These are phyloP conservation scores for Dexiosoma caninum DNA, from an alignment of 2,888 invertebrate species.

Conservation along the genomic window DNA sequence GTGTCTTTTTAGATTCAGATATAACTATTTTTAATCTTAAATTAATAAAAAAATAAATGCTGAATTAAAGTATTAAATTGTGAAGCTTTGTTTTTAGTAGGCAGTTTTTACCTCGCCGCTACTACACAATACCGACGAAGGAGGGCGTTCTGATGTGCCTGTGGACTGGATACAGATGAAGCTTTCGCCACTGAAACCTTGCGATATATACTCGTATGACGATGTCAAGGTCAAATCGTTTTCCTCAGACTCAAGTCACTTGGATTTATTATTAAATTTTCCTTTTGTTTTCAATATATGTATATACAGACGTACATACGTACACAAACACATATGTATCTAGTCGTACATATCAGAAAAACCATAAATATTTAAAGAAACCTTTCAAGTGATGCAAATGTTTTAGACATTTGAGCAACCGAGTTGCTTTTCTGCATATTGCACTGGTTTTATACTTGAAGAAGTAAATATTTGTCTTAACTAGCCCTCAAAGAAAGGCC, in stretches of 20 bases:
- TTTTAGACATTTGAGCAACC: constrained; percentile 23
- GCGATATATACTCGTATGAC: constrained; percentile 42
- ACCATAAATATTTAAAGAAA: constrained; percentile 49
- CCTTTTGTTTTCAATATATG: background rate
- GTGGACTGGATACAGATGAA: too few species aligned
- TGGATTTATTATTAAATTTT: constrained; percentile 36
- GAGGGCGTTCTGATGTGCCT: too few species aligned
- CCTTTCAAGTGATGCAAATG: constrained; percentile 35
- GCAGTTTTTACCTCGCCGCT: too few species aligned
- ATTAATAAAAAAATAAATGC: too few species aligned
- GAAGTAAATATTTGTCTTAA: constrained; percentile 9
- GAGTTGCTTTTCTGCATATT: background rate
- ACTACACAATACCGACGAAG: too few species aligned
- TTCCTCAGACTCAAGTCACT: constrained; percentile 23
- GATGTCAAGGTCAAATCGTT: constrained; percentile 54
- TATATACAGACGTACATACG: background rate
- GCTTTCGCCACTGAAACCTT: too few species aligned
- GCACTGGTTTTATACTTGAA: background rate
- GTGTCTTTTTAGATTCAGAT: too few species aligned
- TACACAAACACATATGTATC: background rate
- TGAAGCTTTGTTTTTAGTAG: too few species aligned
- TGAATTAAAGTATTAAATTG: too few species aligned
- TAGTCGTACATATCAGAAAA: background rate
- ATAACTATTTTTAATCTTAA: too few species aligned
- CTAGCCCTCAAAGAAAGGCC: constrained; percentile 33